Evolutionary conservation across 1,140 invertebrate genomes (phyloP), one percentile per base, ranked within the genome.

Genomic region (Drosophila kohkoa): DNA sequence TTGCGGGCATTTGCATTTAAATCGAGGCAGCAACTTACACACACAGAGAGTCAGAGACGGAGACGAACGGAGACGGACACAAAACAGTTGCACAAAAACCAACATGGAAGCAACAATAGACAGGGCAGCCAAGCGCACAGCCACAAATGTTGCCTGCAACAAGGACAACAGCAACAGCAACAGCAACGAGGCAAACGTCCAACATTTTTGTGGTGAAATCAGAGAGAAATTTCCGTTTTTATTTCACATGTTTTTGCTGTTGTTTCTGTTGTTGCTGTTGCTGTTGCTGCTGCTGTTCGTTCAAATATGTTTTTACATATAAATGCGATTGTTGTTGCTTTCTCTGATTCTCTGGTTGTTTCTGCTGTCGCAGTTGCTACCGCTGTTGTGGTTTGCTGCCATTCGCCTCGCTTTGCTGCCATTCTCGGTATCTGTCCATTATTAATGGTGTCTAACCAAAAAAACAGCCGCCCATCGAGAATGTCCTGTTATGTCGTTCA

Each of bases 201-300:
- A 80, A 69, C 77, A 86, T 77, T 89, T 88, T 76, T 88, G 83
- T 88, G 85, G 83, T 89, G 77, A 85, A 89, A 85, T 88, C 83
- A 88, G 83, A 79, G 85, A 80, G 77, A 88, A 81, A 83, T 88
- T 88, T 88, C 82, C 81, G 75, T 89, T 88, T 89, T 88, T 89
- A 85, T 88, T 89, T 89, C 74, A 75, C 85, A 54, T 81, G 58
- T 68, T 75, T 64, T 25, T 25, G 20, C 20, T 25, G 20, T 25
- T 25, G 20, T 25, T 25, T 25, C 20, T 25, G 20, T 20, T 20
- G 2, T 25, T 25, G 20, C 20, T 25, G 20, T 20, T 20, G 20
- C 20, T 20, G 20, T 4, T 25, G 20, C 20, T 88, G 70, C 60
- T 77, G 77, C 67, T 89, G 81, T 65, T 75, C 48, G 43, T 25